Conservation (phyloP, 2,113 vertebrate species). For the Bubo scandiacus region DNA sequence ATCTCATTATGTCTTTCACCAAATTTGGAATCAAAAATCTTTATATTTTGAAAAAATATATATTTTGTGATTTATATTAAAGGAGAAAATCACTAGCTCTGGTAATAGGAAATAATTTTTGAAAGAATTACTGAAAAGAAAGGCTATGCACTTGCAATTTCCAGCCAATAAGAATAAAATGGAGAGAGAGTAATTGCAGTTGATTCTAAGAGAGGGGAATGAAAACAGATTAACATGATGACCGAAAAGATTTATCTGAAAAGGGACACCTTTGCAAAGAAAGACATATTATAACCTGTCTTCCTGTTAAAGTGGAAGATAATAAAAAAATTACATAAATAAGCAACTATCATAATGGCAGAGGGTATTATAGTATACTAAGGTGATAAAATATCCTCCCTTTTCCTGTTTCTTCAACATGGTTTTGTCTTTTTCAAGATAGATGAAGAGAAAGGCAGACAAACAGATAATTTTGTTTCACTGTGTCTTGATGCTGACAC, state of each 20-base stretch:
- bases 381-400: neutral
- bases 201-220: neutral
- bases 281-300: neutral
- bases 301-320: neutral
- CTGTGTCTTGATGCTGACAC: neutral
- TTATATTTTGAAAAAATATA: neutral
- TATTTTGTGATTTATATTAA: neutral
- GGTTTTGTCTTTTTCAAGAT: neutral
- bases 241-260: neutral
- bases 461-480: neutral
- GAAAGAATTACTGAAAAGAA: neutral
- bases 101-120: neutral
- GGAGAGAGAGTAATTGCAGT: neutral
- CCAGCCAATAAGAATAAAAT: neutral
- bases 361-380: neutral
- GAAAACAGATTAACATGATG: neutral
- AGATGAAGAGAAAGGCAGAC: neutral
- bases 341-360: neutral
- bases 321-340: neutral
- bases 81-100: neutral
- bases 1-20: neutral
- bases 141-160: neutral
- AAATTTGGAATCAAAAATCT: neutral
- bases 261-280: neutral
- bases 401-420: neutral